Base-by-base conservation (phyloP, 2,797 vertebrate species). In the Enteromius trimaculatus region DNA sequence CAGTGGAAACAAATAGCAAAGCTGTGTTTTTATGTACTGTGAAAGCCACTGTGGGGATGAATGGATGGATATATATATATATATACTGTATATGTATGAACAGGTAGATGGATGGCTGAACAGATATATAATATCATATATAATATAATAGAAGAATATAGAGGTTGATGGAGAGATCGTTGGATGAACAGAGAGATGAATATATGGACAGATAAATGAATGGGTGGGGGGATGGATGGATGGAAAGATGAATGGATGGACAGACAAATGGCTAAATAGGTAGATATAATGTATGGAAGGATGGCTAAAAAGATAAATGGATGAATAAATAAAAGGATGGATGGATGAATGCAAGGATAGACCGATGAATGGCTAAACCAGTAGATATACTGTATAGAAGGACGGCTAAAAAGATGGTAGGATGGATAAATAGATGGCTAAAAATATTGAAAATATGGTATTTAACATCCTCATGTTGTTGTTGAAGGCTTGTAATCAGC, bases 31-130 rank as follows among this genome's bases (percentile, higher is more conserved):
- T 37, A 55, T 74, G 17, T 55, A 55, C 9, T 37, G 29, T 17
- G 9, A 29, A 74, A 34, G 10, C 17, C 17, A 31, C 17, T 51
- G 47, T 21, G 9, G 70, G 0, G 39, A 49, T 2, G 16, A 23
- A 49, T 0, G 1, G 8, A 49, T 0, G 0, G 0, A 31, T 1
- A 0, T 0, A 31, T 6, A 1, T 1, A 31, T 17, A 1, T 0
- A 64, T 8, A 1, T 7, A 65, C 10, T 0, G 6, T 11, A 1
- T 0, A 34, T 4, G 6, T 3, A 3, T 16, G 1, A 11, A 60
- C 11, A 1, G n/a, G 23, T 26, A n/a, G 11, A 62, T 26, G 0
- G 31, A 19, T 10, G 8, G 4, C 3, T 23, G 4, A 9, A 55
- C 9, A 1, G 8, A 55, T 31, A 31, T 31, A 31, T 31, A 31